Percentiles rank a stretch among this genome's conserved stretches.
These are phyloP conservation scores for Maniola jurtina DNA, from an alignment of 1,140 invertebrate genomes.

Conservation along the genomic window DNA sequence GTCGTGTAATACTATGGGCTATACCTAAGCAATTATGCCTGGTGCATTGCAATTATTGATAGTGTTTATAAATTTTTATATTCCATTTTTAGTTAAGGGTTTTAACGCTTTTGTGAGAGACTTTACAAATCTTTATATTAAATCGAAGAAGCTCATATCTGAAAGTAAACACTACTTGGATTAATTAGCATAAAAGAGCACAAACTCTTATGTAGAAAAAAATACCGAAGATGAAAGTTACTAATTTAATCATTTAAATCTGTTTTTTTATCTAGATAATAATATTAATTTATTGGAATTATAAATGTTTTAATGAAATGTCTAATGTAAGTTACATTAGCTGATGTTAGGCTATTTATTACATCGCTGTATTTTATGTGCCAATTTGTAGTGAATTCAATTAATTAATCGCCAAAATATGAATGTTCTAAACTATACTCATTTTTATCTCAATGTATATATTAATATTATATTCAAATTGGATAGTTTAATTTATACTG, in stretches of 20 bases:
- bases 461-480: slow-evolving; percentile 15
- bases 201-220: slow-evolving; percentile 4
- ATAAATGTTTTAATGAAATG: slow-evolving; percentile 40
- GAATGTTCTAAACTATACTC: slow-evolving; percentile 31
- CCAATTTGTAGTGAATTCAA: slow-evolving; percentile 57
- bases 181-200: neutral
- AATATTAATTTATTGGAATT: slow-evolving; percentile 56
- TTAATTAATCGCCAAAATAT: slow-evolving; percentile 28
- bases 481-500: slow-evolving; percentile 37
- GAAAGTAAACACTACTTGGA: neutral
- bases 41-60: slow-evolving; percentile 65
- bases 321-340: slow-evolving; percentile 45
- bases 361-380: slow-evolving; percentile 59
- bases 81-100: slow-evolving; percentile 49
- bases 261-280: slow-evolving; percentile 30
- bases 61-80: slow-evolving; percentile 49
- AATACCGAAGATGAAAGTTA: slow-evolving; percentile 22
- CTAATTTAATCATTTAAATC: slow-evolving; percentile 25
- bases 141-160: slow-evolving; percentile 39
- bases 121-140: slow-evolving; percentile 30
- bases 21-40: slow-evolving; percentile 34
- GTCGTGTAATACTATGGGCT: slow-evolving; percentile 20
- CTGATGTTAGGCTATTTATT: slow-evolving; percentile 46
- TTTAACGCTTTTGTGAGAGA: slow-evolving; percentile 32
- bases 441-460: slow-evolving; percentile 32